Evolutionary conservation across 2,888 invertebrate species (phyloP), one percentile per base, ranked within the genome.

Genomic region (Melieria picta): DNA sequence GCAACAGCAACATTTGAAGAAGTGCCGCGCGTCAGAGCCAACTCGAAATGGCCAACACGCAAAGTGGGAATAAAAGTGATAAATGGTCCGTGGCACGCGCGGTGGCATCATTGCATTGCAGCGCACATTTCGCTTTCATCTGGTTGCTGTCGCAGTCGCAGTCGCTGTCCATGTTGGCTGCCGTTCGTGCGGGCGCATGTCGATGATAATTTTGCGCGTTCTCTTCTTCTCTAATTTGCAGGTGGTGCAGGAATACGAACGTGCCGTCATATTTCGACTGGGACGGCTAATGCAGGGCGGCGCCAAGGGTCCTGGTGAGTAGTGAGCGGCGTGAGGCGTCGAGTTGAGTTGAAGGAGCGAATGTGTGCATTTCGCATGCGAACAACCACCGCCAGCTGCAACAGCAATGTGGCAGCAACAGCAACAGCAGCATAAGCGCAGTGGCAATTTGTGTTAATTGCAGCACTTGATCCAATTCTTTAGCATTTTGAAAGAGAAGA

Each of bases 181-280:
- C 30, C 11, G 13, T 52, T 7, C 5, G 52, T 52, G 13, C 13
- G 10, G 57, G 5, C n/a, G 16, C n/a, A 57, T 10, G 30, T 4
- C 9, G 16, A 30, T 30, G 30, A 57, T 30, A 57, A 16, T 50
- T 63, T 30, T 60, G 11, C 10, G 30, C 13, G 42, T 65, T 43
- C 67, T 57, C n/a, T 72, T 46, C 65, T 10, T 70, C 7, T 60
- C 55, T 57, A 61, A 13, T 47, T 77, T 77, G 68, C 80, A 97
- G 97, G 97, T 98, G 55, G 97, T 98, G 3, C 96, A 96, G 84
- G 97, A 98, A 83, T 98, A 98, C 85, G 97, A 98, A 86, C 89
- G 98, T 75, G 97, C 97, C 0, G 97, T 98, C 50, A 98, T 98
- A 85, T 98, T 98, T 86, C 91, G 97, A 65, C 88, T 98, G 71